Percentiles rank a stretch among this genome's conserved stretches.
Conservation (phyloP, 2,113 vertebrate species). For the Sinocyclocheilus anophthalmus region DNA sequence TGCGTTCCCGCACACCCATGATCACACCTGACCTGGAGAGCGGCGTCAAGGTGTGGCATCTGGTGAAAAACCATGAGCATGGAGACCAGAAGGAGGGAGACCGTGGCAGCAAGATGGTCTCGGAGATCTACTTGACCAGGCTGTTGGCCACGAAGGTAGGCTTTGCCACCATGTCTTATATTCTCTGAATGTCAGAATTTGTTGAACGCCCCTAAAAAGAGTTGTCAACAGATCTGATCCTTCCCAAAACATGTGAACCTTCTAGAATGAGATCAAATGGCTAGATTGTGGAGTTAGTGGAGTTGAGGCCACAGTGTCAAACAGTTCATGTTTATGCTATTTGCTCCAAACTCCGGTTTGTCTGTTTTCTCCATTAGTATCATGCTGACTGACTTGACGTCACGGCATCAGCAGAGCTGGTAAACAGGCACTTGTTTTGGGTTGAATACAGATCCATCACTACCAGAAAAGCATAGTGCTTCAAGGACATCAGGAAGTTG, state of each 20-base stretch:
- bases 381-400: neutral
- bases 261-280: neutral
- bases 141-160: constrained; percentile 94
- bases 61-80: too few species aligned
- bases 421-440: neutral
- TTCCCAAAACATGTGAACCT: neutral
- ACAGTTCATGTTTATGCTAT: neutral
- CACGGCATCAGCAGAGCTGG: neutral
- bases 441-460: neutral
- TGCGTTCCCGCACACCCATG: too few species aligned
- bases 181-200: neutral
- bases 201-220: neutral
- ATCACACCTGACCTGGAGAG: too few species aligned
- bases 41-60: too few species aligned
- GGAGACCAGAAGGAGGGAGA: constrained; percentile 72
- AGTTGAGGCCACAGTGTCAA: neutral
- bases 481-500: neutral
- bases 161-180: neutral
- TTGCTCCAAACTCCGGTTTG: constrained; percentile 12
- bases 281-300: neutral
- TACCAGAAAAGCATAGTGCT: neutral
- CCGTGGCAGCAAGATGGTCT: constrained; percentile 98
- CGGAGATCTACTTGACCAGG: constrained; percentile 96
- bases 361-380: neutral
- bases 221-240: neutral